phyloP scores from a whole-genome alignment of 2,797 vertebrate genomes.

The Agapornis canus region DNA sequence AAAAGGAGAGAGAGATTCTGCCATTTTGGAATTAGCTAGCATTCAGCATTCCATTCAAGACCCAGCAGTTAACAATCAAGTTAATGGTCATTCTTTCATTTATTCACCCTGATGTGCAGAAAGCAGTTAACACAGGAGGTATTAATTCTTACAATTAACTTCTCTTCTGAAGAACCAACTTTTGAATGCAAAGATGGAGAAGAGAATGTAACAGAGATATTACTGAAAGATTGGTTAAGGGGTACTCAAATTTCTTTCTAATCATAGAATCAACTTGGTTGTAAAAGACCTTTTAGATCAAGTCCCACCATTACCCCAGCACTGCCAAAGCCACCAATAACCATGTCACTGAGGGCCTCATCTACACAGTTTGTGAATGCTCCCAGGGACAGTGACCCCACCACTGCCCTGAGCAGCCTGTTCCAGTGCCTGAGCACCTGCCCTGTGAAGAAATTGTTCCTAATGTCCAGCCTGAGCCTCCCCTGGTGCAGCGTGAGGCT shows the following conservation, averaged over 20 bases:
- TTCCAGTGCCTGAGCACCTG: background rate
- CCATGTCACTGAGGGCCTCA: background rate
- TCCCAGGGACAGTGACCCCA: background rate
- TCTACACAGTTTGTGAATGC: background rate
- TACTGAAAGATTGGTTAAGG: background rate
- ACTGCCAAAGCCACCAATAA: background rate
- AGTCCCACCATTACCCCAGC: background rate
- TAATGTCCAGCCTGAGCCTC: background rate
- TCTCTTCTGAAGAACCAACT: background rate
- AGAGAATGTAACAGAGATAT: background rate
- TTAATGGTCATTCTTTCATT: background rate
- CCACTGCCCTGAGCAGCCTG: background rate
- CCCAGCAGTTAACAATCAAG: background rate
- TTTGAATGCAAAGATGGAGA: background rate
- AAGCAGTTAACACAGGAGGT: background rate
- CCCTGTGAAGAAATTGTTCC: background rate
- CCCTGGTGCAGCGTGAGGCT: background rate
- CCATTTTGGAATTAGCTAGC: slow-evolving; percentile 20
- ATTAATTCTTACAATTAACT: background rate
- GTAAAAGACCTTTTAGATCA: background rate
- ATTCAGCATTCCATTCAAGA: background rate
- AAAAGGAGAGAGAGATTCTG: slow-evolving; percentile 13
- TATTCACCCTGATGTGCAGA: background rate
- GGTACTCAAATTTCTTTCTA: background rate
- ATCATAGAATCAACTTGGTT: background rate